phyloP scores from a whole-genome alignment of 2,888 invertebrate species.

The Standfussiana lucernea region DNA sequence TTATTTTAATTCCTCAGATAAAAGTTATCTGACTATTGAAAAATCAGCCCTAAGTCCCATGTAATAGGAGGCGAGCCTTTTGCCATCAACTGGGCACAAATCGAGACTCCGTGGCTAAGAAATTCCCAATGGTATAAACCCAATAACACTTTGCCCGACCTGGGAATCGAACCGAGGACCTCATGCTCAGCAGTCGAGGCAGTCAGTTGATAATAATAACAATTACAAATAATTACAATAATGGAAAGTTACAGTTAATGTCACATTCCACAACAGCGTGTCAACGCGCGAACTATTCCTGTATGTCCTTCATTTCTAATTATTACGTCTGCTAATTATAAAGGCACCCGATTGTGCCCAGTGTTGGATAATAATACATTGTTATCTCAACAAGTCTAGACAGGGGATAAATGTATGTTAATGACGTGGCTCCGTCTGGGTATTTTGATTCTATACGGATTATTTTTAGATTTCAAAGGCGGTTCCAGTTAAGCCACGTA shows the following conservation, averaged over 20 bases:
- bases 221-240: conserved; percentile 8
- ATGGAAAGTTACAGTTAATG: conserved; percentile 34
- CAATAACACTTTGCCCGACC: no score
- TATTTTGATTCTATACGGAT: conserved; percentile 5
- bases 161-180: no score
- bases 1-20: no score
- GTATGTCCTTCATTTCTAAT: conserved; percentile 65
- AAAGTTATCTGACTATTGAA: no score
- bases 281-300: conserved; percentile 40
- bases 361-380: conserved; percentile 54
- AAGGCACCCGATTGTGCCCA: conserved; percentile 34
- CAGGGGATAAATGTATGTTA: conserved; percentile 35
- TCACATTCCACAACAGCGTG: conserved; percentile 14
- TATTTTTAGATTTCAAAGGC: conserved; percentile 19
- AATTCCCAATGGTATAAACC: no score
- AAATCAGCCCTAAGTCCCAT: no score
- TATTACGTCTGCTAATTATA: conserved; percentile 59
- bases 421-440: conserved; percentile 19
- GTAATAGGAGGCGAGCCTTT: no score
- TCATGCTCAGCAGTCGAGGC: no score
- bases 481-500: background rate
- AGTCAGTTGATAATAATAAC: background rate
- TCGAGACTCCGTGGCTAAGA: no score
- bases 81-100: no score
- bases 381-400: conserved; percentile 58